Evolutionary conservation across 2,113 vertebrate genomes (phyloP).

Genomic region (Fregata magnificens): DNA sequence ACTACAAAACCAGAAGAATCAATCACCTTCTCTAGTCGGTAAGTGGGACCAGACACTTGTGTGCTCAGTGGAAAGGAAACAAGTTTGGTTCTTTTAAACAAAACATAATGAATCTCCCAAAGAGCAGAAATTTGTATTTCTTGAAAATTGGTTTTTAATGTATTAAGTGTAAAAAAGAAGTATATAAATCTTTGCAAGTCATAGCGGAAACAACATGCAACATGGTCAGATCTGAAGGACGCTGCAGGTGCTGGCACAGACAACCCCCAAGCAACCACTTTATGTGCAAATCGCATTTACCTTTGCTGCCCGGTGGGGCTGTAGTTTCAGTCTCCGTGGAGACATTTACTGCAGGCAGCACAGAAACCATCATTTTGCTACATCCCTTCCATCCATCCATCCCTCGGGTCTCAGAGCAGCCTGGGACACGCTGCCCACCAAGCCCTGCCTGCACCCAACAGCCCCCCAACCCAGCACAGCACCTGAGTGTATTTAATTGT

Average conservation of each 20-base stretch:
- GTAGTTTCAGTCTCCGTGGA: neutral
- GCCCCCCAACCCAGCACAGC: rapidly evolving
- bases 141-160: neutral
- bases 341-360: neutral
- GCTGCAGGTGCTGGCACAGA: neutral
- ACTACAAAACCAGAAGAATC: conserved; percentile 14
- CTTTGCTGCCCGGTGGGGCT: neutral
- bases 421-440: neutral
- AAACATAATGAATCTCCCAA: conserved; percentile 1
- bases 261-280: neutral
- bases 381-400: neutral
- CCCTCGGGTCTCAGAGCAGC: neutral
- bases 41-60: neutral
- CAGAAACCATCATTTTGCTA: neutral
- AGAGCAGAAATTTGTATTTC: neutral
- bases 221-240: neutral
- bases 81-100: neutral
- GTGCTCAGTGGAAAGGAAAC: conserved; percentile 22
- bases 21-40: neutral
- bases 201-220: neutral
- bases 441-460: neutral
- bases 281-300: neutral
- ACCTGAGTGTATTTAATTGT: neutral
- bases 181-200: neutral
- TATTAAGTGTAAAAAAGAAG: neutral